Evolutionary conservation across 2,888 invertebrate genomes (phyloP).

Genomic region (Stratiomys singularior): DNA sequence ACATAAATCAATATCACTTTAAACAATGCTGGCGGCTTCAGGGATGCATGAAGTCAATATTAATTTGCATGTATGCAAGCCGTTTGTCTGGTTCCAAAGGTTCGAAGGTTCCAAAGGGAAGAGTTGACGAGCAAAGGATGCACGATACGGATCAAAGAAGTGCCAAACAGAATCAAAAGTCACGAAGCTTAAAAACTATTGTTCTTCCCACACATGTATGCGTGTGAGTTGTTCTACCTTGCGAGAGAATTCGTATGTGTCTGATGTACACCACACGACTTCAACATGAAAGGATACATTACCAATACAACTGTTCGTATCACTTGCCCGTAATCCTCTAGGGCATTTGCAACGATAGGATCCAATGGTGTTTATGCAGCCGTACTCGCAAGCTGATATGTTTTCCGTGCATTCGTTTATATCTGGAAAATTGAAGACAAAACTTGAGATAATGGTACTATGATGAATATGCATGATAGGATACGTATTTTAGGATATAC

Average conservation of each 20-base stretch:
- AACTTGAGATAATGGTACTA: conserved; percentile 36
- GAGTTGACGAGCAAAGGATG: not conserved
- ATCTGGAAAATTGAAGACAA: conserved; percentile 59
- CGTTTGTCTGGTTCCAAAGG: not conserved
- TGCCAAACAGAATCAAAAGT: not conserved
- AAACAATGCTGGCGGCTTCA: not conserved
- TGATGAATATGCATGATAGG: no score
- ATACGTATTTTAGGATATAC: no score
- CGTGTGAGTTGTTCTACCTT: no score
- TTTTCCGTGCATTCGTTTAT: conserved; percentile 66
- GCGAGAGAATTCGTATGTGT: not conserved
- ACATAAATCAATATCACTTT: conserved; percentile 35
- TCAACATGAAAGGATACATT: conserved; percentile 11
- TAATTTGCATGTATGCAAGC: conserved; percentile 34
- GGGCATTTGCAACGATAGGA: conserved; percentile 67
- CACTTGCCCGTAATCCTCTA: conserved; percentile 63
- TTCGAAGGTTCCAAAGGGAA: not conserved
- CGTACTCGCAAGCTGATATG: conserved; percentile 65
- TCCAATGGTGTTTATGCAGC: conserved; percentile 67
- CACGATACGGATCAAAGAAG: not conserved
- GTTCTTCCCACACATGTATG: not conserved
- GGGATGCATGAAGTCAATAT: conserved; percentile 14
- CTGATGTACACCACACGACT: not conserved
- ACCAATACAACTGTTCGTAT: conserved; percentile 56
- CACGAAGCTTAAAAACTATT: not conserved